A percentile compares a stretch with the other conserved stretches of the same genome.
These are phyloP conservation scores for Cyrtorhinus lividipennis DNA, from an alignment of 1,140 invertebrate genomes.

Conservation along the genomic window DNA sequence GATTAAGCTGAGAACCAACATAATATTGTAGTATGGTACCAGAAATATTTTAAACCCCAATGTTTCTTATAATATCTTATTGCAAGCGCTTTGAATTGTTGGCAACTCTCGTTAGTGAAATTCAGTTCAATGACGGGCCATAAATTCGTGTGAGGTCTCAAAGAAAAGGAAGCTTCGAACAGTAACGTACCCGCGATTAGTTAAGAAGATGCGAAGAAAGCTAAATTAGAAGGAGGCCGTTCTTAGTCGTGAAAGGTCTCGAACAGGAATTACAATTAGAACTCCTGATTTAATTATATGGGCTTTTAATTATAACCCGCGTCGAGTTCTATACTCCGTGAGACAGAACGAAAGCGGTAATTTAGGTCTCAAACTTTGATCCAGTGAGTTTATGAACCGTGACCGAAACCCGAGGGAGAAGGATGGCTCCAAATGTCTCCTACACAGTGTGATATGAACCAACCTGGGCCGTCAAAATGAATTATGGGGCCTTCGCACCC, in stretches of 20 bases:
- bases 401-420: too few relatives aligned
- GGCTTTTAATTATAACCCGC: background rate
- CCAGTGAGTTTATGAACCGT: background rate
- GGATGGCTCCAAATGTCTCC: too few relatives aligned
- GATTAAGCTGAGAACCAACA: too few relatives aligned
- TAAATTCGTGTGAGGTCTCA: background rate
- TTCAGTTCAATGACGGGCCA: background rate
- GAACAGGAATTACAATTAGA: background rate
- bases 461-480: too few relatives aligned
- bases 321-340: background rate
- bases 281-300: background rate
- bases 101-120: background rate
- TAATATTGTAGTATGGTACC: too few relatives aligned
- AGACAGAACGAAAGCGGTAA: background rate
- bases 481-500: too few relatives aligned
- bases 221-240: background rate
- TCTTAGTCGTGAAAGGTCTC: background rate
- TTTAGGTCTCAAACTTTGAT: background rate
- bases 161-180: background rate
- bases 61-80: background rate
- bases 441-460: too few relatives aligned
- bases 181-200: background rate
- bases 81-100: background rate
- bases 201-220: background rate
- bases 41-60: background rate